Conservation (phyloP, 2,797 vertebrate genomes). For the Channallabes apus region DNA sequence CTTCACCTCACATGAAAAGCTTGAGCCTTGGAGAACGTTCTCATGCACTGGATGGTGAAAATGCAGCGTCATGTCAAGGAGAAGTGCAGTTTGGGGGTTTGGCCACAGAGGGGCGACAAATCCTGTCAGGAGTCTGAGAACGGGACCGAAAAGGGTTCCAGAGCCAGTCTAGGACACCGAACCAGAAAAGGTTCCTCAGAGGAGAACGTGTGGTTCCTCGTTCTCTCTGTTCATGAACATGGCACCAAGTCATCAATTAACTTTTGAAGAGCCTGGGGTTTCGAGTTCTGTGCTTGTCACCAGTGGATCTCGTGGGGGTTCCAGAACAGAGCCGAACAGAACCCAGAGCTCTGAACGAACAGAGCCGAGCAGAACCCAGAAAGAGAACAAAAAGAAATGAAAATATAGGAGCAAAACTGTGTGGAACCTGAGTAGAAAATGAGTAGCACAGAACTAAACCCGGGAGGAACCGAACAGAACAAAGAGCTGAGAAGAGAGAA, state of each 20-base stretch:
- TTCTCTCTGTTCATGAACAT: background rate
- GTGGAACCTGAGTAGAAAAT: background rate
- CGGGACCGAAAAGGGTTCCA: background rate
- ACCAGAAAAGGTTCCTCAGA: background rate
- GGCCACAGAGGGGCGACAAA: conserved; percentile 55
- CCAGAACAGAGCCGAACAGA: background rate
- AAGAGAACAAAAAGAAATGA: background rate
- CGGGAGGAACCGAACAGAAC: background rate
- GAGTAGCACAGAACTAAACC: background rate
- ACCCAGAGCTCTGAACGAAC: no score
- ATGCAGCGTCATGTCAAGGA: background rate
- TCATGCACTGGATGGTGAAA: background rate
- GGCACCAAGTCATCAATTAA: background rate
- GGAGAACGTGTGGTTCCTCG: background rate
- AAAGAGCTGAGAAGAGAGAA: background rate
- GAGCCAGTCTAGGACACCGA: background rate
- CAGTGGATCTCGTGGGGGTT: background rate
- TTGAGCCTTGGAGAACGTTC: background rate
- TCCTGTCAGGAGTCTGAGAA: conserved; percentile 29
- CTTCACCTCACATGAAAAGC: background rate
- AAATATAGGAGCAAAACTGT: background rate
- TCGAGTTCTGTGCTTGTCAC: background rate
- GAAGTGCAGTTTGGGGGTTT: conserved; percentile 43
- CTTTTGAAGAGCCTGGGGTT: background rate
- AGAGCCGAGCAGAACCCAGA: background rate